Evolutionary conservation across 2,113 vertebrate species (phyloP).

Genomic region (Ophiodon elongatus): DNA sequence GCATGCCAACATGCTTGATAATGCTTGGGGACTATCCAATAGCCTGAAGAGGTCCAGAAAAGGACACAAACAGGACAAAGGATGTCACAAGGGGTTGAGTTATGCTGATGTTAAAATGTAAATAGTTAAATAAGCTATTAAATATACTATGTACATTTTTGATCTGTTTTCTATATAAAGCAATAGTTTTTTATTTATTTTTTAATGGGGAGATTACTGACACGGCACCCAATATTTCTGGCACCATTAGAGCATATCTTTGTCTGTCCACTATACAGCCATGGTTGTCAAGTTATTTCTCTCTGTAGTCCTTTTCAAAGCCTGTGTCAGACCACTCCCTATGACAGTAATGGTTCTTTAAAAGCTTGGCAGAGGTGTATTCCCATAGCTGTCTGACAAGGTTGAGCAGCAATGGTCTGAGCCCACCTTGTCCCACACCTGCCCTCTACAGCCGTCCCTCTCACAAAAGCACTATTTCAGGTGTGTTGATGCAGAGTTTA

Average conservation of each 20-base stretch:
- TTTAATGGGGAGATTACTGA: constrained; percentile 36
- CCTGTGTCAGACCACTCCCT: constrained; percentile 50
- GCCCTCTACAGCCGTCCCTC: constrained; percentile 9
- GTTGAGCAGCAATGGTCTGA: constrained; percentile 51
- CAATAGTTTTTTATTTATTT: background rate
- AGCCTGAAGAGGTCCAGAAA: background rate
- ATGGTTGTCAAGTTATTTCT: constrained; percentile 61
- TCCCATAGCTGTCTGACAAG: constrained; percentile 62
- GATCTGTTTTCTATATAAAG: constrained; percentile 12
- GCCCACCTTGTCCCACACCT: constrained; percentile 41
- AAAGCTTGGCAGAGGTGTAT: constrained; percentile 67
- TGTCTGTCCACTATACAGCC: constrained; percentile 34
- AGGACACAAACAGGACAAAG: background rate
- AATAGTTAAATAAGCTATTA: background rate
- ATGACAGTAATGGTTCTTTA: constrained; percentile 75
- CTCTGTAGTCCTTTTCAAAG: constrained; percentile 49
- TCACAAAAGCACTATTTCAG: constrained; percentile 50
- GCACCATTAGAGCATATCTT: constrained; percentile 53
- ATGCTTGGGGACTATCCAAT: background rate
- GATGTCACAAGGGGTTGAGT: background rate
- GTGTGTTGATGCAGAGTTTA: constrained; percentile 43
- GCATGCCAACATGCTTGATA: background rate
- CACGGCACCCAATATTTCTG: constrained; percentile 25
- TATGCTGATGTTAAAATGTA: background rate
- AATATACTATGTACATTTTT: constrained; percentile 8